Percentiles rank a stretch among this genome's conserved stretches.
phyloP scores from a whole-genome alignment of 2,113 vertebrate species.

The Vidua macroura region DNA sequence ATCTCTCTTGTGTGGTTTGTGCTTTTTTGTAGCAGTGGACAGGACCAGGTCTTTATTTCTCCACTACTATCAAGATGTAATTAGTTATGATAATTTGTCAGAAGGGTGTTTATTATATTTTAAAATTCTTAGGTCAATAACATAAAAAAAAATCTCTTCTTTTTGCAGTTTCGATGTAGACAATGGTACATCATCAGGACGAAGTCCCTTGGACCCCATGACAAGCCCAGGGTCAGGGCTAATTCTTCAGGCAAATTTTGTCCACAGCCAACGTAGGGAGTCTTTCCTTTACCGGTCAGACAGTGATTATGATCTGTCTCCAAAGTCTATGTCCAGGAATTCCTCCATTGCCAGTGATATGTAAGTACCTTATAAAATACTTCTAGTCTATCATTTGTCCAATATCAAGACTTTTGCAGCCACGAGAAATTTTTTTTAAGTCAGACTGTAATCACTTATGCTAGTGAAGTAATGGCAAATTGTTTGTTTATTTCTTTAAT shows the following conservation, averaged over 20 bases:
- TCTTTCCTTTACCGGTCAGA: conserved; percentile 98
- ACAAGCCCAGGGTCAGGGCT: conserved; percentile 96
- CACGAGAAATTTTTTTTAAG: background rate
- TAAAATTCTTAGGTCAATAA: background rate
- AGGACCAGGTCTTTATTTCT: background rate
- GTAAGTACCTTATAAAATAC: conserved; percentile 76
- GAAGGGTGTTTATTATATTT: background rate
- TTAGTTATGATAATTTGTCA: background rate
- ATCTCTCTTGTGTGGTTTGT: background rate
- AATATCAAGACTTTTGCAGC: background rate
- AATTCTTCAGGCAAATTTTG: conserved; percentile 97
- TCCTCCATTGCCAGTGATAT: conserved; percentile 99
- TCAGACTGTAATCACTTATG: background rate
- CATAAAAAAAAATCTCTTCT: background rate
- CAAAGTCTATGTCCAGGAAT: conserved; percentile 98
- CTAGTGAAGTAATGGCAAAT: background rate
- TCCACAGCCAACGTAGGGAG: conserved; percentile 96
- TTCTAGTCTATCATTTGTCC: background rate
- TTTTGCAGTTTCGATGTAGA: conserved; percentile 93
- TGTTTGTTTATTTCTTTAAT: background rate
- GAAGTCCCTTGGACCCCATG: conserved; percentile 98
- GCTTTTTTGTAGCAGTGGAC: background rate
- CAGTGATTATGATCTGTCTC: conserved; percentile 98
- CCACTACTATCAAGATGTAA: background rate
- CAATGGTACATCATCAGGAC: conserved; percentile 96